These are phyloP conservation scores for Littorina saxatilis DNA, from an alignment of 1,140 invertebrate species.

Conservation along the genomic window DNA sequence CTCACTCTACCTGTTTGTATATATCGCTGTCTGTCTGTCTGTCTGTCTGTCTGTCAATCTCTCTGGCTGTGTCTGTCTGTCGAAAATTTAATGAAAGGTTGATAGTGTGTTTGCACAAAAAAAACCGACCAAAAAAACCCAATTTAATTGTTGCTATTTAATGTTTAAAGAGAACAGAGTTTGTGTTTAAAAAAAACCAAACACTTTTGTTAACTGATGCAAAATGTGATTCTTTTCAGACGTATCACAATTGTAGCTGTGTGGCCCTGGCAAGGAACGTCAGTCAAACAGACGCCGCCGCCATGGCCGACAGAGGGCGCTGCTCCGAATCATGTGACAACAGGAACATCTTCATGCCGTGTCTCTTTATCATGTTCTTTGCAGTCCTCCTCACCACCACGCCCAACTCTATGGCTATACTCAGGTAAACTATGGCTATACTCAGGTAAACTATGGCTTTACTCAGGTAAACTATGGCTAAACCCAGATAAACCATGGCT, in stretches of 20 bases:
- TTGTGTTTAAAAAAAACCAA: no score
- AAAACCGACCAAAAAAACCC: no score
- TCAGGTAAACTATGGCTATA: slow-evolving; percentile 45
- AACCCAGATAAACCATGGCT: no score
- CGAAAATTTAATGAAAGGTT: neutral
- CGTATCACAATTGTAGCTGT: slow-evolving; percentile 57
- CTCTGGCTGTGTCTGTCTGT: no score
- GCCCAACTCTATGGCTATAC: slow-evolving; percentile 55
- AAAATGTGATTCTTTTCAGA: slow-evolving; percentile 30
- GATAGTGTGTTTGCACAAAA: neutral
- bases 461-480: no score
- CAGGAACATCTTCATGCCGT: slow-evolving; percentile 44
- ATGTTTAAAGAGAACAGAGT: no score
- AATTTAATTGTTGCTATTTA: no score
- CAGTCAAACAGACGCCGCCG: slow-evolving; percentile 13
- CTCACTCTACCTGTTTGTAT: neutral
- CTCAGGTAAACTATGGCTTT: no score
- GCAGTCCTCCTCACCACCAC: slow-evolving; percentile 50
- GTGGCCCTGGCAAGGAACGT: slow-evolving; percentile 41
- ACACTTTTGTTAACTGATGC: no score
- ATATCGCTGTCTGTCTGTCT: neutral
- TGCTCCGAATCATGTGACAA: slow-evolving; percentile 47
- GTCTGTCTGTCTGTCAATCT: no score
- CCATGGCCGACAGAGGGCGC: slow-evolving; percentile 45
- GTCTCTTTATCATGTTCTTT: slow-evolving; percentile 55